Conservation (phyloP, 2,888 invertebrate genomes). For the Archaeoteleia sp. region DNA sequence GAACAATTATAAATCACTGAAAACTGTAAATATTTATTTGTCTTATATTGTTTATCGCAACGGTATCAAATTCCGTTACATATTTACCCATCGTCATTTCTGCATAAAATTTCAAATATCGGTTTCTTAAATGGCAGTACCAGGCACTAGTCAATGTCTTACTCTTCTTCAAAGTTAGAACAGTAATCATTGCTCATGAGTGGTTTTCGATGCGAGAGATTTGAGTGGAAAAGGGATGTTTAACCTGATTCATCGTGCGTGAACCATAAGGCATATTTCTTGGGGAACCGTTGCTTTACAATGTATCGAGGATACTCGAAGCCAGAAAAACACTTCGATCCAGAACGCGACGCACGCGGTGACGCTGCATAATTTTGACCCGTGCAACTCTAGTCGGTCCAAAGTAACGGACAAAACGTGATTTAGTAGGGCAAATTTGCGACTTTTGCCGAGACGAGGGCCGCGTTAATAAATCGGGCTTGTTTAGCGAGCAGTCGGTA, state of each 20-base stretch:
- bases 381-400: slow-evolving; percentile 8
- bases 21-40: no score
- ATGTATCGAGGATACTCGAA: slow-evolving; percentile 19
- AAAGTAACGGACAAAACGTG: slow-evolving; percentile 33
- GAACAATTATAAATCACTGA: no score
- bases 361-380: slow-evolving; percentile 47
- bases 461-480: slow-evolving; percentile 9
- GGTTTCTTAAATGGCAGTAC: no score
- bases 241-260: slow-evolving; percentile 54
- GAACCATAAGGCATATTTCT: slow-evolving; percentile 41
- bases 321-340: slow-evolving; percentile 38
- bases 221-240: slow-evolving; percentile 38
- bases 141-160: slow-evolving; percentile 27
- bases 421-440: slow-evolving; percentile 16
- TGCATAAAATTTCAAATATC: no score
- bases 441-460: slow-evolving; percentile 1
- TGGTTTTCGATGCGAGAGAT: slow-evolving; percentile 31
- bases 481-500: no score
- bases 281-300: slow-evolving; percentile 39
- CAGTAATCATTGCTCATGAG: slow-evolving; percentile 25
- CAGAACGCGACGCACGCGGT: slow-evolving; percentile 44
- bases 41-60: no score
- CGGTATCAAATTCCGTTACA: no score
- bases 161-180: slow-evolving; percentile 12
- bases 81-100: no score